Conservation (phyloP, 2,888 invertebrate genomes). For the Scaeva pyrastri region DNA sequence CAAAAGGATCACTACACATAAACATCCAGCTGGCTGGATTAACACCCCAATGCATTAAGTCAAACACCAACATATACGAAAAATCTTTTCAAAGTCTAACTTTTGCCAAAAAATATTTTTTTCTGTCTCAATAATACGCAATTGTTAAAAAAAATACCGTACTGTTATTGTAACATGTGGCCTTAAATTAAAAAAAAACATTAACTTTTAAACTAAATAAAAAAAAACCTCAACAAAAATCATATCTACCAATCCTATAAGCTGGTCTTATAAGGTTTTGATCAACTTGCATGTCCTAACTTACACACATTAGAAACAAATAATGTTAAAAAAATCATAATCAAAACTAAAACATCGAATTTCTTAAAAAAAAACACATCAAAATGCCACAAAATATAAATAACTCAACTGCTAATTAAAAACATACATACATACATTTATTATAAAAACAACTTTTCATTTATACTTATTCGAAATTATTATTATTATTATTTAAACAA, state of each 20-base stretch:
- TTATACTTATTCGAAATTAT: slow-evolving; percentile 38
- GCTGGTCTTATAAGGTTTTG: slow-evolving; percentile 83
- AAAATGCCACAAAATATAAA: slow-evolving; percentile 54
- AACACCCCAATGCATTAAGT: slow-evolving; percentile 28
- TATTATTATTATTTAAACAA: slow-evolving; percentile 51
- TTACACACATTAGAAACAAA: slow-evolving; percentile 38
- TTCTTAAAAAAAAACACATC: slow-evolving; percentile 50
- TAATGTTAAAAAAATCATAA: slow-evolving; percentile 23
- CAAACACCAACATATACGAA: slow-evolving; percentile 41
- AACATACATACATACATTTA: slow-evolving; percentile 33
- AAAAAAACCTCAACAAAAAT: slow-evolving; percentile 69
- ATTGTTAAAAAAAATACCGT: slow-evolving; percentile 29
- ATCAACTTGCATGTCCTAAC: slow-evolving; percentile 56
- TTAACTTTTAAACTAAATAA: too few species aligned
- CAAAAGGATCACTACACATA: slow-evolving; percentile 19
- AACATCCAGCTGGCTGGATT: slow-evolving; percentile 74
- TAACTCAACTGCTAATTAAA: slow-evolving; percentile 46
- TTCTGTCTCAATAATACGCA: slow-evolving; percentile 42
- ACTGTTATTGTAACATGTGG: slow-evolving; percentile 59
- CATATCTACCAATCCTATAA: slow-evolving; percentile 80
- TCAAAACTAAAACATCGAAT: slow-evolving; percentile 51
- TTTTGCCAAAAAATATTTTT: slow-evolving; percentile 50
- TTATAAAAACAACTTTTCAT: slow-evolving; percentile 45
- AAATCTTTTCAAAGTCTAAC: slow-evolving; percentile 46
- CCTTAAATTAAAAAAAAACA: slow-evolving; percentile 56